Conservation (phyloP, 2,888 invertebrate species). For the Sminthurides aquaticus region DNA sequence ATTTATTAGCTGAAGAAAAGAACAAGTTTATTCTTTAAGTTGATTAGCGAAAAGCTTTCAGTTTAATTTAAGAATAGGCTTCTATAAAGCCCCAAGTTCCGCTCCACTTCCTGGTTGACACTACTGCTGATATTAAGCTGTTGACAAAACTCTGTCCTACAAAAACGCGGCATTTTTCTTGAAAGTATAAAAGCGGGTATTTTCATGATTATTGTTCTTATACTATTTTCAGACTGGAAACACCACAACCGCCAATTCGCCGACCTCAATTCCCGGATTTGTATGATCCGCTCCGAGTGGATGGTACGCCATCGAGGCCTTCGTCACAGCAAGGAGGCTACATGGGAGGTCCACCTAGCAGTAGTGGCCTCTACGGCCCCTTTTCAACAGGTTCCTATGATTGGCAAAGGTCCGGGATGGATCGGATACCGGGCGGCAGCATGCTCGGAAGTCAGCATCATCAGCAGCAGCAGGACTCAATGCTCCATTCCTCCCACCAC, state of each 20-base stretch:
- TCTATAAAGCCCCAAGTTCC: too few species aligned
- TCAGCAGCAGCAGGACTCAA: background rate
- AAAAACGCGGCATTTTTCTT: too few species aligned
- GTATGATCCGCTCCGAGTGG: constrained; percentile 35
- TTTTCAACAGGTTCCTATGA: constrained; percentile 28
- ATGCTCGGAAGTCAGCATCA: constrained; percentile 1
- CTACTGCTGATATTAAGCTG: too few species aligned
- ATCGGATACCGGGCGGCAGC: background rate
- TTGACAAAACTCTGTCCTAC: too few species aligned
- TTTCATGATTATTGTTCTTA: too few species aligned
- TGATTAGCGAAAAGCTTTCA: too few species aligned
- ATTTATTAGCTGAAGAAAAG: background rate
- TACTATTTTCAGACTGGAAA: constrained; percentile 29
- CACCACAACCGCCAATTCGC: constrained; percentile 41
- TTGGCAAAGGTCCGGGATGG: constrained; percentile 29
- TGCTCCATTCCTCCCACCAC: constrained; percentile 48
- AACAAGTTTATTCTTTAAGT: background rate
- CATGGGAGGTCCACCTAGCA: background rate
- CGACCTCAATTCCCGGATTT: constrained; percentile 39
- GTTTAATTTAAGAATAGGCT: too few species aligned
- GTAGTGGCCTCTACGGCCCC: constrained; percentile 4
- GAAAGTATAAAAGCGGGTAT: too few species aligned
- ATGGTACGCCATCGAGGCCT: constrained; percentile 38
- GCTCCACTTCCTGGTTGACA: too few species aligned
- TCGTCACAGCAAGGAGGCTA: constrained; percentile 38